Conservation (phyloP, 1,140 invertebrate genomes). For the Maconellicoccus hirsutus region DNA sequence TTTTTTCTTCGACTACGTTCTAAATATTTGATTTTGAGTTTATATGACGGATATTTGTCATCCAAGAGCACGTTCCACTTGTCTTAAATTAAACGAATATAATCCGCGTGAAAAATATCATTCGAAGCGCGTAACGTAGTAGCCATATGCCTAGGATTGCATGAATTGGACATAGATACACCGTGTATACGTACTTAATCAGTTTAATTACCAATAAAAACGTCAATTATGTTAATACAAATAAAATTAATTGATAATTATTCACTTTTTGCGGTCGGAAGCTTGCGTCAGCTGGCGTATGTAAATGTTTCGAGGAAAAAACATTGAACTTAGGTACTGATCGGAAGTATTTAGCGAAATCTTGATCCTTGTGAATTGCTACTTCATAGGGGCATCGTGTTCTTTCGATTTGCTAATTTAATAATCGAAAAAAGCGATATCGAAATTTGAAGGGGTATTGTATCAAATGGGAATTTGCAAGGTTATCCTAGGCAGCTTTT, state of each 20-base stretch:
- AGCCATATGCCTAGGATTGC: not conserved
- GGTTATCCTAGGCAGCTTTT: too few relatives aligned
- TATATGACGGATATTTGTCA: not conserved
- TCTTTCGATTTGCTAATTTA: too few relatives aligned
- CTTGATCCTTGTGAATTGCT: too few relatives aligned
- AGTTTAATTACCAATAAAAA: not conserved
- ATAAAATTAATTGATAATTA: not conserved
- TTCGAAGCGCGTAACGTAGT: not conserved
- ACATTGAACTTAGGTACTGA: too few relatives aligned
- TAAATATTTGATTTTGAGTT: not conserved
- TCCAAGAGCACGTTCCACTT: not conserved
- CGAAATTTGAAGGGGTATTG: too few relatives aligned
- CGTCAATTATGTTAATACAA: not conserved
- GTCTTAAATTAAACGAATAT: not conserved
- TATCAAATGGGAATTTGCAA: too few relatives aligned
- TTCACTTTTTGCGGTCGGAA: not conserved
- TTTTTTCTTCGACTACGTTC: not conserved
- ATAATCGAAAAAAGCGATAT: too few relatives aligned
- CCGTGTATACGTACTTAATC: not conserved
- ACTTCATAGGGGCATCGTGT: too few relatives aligned
- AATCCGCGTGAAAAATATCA: not conserved
- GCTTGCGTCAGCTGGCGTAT: too few relatives aligned
- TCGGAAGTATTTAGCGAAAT: too few relatives aligned
- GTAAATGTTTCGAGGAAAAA: too few relatives aligned
- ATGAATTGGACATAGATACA: not conserved